These are phyloP conservation scores for Mesorhabditis spiculigera DNA, from an alignment of 2,888 invertebrate species.

Conservation along the genomic window DNA sequence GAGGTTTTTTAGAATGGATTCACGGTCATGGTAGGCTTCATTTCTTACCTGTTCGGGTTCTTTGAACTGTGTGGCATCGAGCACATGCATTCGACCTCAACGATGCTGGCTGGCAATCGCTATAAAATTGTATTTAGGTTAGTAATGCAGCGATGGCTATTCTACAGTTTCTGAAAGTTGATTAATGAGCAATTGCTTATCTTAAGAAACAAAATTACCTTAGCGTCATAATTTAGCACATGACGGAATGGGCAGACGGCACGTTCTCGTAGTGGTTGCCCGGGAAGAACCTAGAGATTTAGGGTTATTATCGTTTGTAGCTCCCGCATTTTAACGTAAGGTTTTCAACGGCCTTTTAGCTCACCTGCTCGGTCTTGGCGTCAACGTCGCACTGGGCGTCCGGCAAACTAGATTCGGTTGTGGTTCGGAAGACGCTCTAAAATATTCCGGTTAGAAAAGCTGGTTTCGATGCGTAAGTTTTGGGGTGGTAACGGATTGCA, in stretches of 20 bases:
- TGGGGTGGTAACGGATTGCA: too few relatives aligned
- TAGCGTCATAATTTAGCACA: conserved; percentile 22
- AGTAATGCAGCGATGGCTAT: background rate
- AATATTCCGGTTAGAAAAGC: background rate
- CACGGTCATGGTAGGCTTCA: background rate
- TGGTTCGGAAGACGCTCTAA: conserved; percentile 4
- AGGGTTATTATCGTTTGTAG: too few relatives aligned
- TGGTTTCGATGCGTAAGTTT: too few relatives aligned
- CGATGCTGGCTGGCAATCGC: conserved; percentile 25
- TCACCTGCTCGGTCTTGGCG: conserved; percentile 1
- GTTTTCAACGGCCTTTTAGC: background rate
- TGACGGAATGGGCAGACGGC: conserved; percentile 24
- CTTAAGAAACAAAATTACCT: conserved; percentile 11
- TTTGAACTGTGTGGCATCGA: background rate
- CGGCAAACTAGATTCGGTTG: background rate
- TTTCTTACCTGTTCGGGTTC: background rate
- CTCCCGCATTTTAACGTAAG: background rate
- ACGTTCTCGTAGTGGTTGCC: conserved; percentile 21
- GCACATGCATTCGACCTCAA: conserved; percentile 26
- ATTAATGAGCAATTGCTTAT: too few relatives aligned
- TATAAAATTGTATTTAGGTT: conserved; percentile 13
- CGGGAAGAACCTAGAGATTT: conserved; percentile 19
- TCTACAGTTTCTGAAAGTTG: too few relatives aligned
- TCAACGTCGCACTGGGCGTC: background rate
- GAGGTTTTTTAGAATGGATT: background rate